Evolutionary conservation across 2,888 invertebrate species (phyloP), one percentile per base, ranked within the genome.

Genomic region (Ectemnius lituratus): DNA sequence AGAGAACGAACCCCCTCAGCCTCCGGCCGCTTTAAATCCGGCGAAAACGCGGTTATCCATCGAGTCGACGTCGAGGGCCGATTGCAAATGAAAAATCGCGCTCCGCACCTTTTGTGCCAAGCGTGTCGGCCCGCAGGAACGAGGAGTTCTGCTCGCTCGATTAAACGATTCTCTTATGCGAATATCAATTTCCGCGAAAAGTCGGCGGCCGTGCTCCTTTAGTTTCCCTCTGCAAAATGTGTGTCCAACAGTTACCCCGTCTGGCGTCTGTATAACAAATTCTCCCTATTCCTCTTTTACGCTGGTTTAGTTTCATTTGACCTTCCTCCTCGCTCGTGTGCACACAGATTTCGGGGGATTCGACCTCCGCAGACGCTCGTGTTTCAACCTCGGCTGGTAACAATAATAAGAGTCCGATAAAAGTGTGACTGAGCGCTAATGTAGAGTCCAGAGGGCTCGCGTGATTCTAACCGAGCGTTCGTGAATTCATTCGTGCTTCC

Each of bases 371-470:
- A 6, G 6, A 37, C 37, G 37, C 8, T 37, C 37, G 37, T 11
- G 8, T 37, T 37, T 11, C 37, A 11, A 11, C 8, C 37, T 8
- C 46, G 49, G 60, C 37, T 56, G 56, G 20, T 46, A 71, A 75
- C 75, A 79, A 83, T 83, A 83, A 84, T 82, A 76, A 65, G 62
- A 62, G 68, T 78, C 80, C 80, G 77, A 80, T 79, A 80, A 78
- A 82, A 74, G 37, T 37, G 73, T 79, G 80, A 80, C 70, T 77
- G 59, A 63, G 66, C 70, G 75, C 76, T 80, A 78, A 83, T 77
- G 76, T 78, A 80, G 62, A 71, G 65, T 63, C 75, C 70, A 66
- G 74, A 47, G 67, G 70, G 70, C 52, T 70, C 78, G 76, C 79
- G 79, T 77, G 83, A 82, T 72, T 72, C 60, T 18, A 13, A 20